A percentile compares a stretch with the other conserved stretches of the same genome.
These are phyloP conservation scores for Hycleus cichorii DNA, from an alignment of 1,140 invertebrate genomes.

Conservation along the genomic window DNA sequence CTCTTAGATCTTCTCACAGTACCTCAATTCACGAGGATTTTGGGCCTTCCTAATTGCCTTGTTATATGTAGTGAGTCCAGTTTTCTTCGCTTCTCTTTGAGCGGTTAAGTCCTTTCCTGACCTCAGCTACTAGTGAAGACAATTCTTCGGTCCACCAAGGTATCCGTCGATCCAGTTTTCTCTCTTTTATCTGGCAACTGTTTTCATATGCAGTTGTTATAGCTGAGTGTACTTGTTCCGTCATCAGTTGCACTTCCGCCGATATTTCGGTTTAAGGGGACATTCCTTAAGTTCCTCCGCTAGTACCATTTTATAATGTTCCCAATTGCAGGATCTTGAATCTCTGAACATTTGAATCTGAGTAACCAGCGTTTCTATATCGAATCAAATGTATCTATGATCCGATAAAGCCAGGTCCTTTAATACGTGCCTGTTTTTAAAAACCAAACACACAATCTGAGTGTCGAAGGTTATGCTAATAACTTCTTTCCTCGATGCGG, in stretches of 20 bases:
- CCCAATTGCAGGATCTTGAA: background rate
- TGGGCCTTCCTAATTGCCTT: background rate
- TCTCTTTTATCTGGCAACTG: background rate
- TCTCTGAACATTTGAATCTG: background rate
- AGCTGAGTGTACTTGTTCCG: background rate
- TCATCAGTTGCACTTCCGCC: background rate
- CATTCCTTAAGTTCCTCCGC: background rate
- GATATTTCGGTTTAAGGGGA: background rate
- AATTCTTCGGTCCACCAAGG: background rate
- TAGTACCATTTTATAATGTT: too few relatives aligned
- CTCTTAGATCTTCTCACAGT: background rate
- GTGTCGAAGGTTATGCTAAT: background rate
- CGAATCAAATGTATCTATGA: background rate
- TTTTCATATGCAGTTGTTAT: background rate
- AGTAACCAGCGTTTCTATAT: background rate
- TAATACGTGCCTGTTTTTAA: background rate
- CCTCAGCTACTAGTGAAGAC: background rate
- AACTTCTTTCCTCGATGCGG: conserved; percentile 10
- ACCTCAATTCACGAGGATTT: background rate
- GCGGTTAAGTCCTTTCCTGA: background rate
- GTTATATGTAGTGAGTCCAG: background rate
- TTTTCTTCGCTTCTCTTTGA: background rate
- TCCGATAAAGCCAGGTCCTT: background rate
- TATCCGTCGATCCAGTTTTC: background rate
- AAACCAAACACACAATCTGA: too few relatives aligned